phyloP scores from a whole-genome alignment of 1,140 invertebrate genomes.

The Drosophila dunni region DNA sequence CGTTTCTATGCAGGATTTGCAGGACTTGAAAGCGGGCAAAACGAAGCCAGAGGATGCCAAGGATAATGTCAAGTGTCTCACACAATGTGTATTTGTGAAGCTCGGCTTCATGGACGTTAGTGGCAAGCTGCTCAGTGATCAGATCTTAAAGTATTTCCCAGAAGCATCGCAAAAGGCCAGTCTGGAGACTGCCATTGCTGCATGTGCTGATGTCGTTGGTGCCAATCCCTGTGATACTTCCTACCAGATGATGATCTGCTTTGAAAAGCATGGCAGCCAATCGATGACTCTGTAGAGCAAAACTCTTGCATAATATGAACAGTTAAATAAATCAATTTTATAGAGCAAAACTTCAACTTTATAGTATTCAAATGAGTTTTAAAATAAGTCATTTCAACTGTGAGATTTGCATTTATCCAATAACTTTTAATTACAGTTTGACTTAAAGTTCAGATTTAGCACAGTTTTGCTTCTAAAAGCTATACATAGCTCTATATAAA shows the following conservation, averaged over 20 bases:
- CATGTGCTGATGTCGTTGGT: constrained; percentile 45
- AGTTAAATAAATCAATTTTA: constrained; percentile 1
- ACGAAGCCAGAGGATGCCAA: constrained; percentile 42
- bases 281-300: neutral
- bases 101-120: constrained; percentile 58
- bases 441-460: neutral
- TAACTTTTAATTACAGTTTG: neutral
- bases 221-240: constrained; percentile 68
- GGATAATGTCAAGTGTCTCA: constrained; percentile 63
- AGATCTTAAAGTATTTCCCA: constrained; percentile 26
- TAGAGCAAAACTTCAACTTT: neutral
- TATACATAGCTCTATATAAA: neutral
- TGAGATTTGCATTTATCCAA: neutral
- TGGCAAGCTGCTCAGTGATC: constrained; percentile 37
- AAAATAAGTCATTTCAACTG: neutral
- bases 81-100: constrained; percentile 62
- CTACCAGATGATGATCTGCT: constrained; percentile 49
- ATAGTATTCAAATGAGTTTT: neutral
- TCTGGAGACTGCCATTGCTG: constrained; percentile 32
- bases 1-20: constrained; percentile 46
- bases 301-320: neutral
- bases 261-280: constrained; percentile 5
- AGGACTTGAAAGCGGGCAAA: constrained; percentile 51
- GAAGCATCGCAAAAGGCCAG: neutral
- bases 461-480: too few species aligned